Evolutionary conservation across 2,888 invertebrate genomes (phyloP), one percentile per base, ranked within the genome.

Genomic region (Drosophila putrida): DNA sequence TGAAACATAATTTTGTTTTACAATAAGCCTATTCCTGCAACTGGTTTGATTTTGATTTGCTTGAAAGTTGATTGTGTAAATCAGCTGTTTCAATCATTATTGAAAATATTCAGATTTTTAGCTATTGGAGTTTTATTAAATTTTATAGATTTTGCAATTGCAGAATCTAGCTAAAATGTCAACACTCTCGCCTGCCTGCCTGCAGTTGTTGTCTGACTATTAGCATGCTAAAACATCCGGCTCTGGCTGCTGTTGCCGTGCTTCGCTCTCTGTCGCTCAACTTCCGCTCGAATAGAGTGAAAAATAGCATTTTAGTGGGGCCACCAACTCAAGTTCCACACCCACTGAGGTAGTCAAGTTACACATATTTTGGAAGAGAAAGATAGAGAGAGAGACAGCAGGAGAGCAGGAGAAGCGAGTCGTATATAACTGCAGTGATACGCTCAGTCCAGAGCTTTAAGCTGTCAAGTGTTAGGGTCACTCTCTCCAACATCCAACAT

Each of bases 241-340:
- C 57, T 70, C 69, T 63, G 71, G 65, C 71, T 71, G 49, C 47
- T 62, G 54, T 54, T 65, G 64, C 62, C 58, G 55, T 58, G 73
- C 64, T 51, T 41, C 69, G 68, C 68, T 65, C 69, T 69, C 78
- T 84, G 83, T 87, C 83, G 80, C 82, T 80, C 83, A 82, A 70
- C 82, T 74, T 83, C 86, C 82, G 82, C 82, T 87, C 73, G 83
- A 87, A 84, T 82, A 73, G 80, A 84, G 87, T 84, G 82, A 87
- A 84, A 84, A 84, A 84, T 84, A 76, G 84, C 84, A 73, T 83
- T 83, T 84, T 78, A 71, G 80, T 84, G 80, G 75, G 39, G 44
- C 57, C 60, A 72, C 11, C 51, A 68, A 72, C 63, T 75, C 59
- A 61, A 69, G 64, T 28, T 66, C 35, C 28, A 38, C 15, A 47